Evolutionary conservation across 2,888 invertebrate genomes (phyloP), one percentile per base, ranked within the genome.

Genomic region (Monoplex corrugatus): DNA sequence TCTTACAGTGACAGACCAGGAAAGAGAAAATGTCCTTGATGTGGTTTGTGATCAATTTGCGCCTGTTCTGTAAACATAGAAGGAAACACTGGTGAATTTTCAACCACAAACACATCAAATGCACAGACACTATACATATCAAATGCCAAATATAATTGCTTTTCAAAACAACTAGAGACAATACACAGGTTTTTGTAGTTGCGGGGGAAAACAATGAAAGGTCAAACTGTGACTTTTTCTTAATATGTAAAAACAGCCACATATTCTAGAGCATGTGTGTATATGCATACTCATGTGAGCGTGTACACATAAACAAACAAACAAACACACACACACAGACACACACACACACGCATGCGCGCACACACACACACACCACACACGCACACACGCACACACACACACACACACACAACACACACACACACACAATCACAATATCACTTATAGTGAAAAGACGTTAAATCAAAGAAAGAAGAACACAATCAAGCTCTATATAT

Each of bases 21-120:
- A 96, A 95, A n/a, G 95, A 95, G 92, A 96, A 96, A 82, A 96
- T 95, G 90, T 95, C 94, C 90, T 95, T 94, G 38, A 95, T 95
- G 91, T 95, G 95, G 89, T 94, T 93, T 6, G 95, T 94, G 40
- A 96, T 91, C 68, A 96, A 89, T 88, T 94, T 94, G 90, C 94
- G 94, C 44, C 95, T 93, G 87, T 94, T 95, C 92, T 95, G 93
- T 32, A 35, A 91, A 91, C 3, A 78, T 19, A 72, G 10, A 28
- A 72, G 13, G 50, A 50, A 50, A 50, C 50, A 50, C 50, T 50
- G 50, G 13, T 19, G 23, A 50, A 50, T 23, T 50, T 23, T n/a
- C n/a, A n/a, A n/a, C n/a, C n/a, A n/a, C n/a, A n/a, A n/a, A n/a
- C n/a, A n/a, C n/a, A n/a, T n/a, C n/a, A n/a, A n/a, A n/a, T n/a